Evolutionary conservation across 2,888 invertebrate species (phyloP), one percentile per base, ranked within the genome.

Genomic region (Conops quadrifasciatus): DNA sequence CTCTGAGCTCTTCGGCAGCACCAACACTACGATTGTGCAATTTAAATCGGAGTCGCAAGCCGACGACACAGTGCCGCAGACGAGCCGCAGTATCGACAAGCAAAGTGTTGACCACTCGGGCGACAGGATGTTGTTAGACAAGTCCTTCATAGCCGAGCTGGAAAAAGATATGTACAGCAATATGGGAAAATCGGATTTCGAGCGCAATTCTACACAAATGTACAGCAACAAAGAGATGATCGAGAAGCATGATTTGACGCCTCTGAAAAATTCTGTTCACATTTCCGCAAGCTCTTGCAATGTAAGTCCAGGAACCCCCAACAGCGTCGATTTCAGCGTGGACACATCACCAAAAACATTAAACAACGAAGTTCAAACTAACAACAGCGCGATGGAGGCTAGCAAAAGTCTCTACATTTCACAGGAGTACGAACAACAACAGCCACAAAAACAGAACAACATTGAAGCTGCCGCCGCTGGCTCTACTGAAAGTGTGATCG

Each of bases 91-190:
- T 11, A 64, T 85, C 49, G 81, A 86, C n/a, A 78, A 0, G 76
- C 67, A 28, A 69, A 2, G 11, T 51, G 16, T 15, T 11, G 2
- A 74, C 58, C 13, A 63, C 5, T 5, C 45, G n/a, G n/a, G 24
- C 0, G 85, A 87, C 1, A 87, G 87, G 72, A 78, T 82, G 21
- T 86, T 88, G 77, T 81, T 90, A 21, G 89, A 90, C 79, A 87
- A 89, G 11, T 88, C 87, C 19, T 91, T 92, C 74, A 86, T 91
- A 49, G 89, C 89, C 0, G 91, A 91, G 78, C 81, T 92, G 64
- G 92, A 92, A 80, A 91, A 90, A 76, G 89, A 89, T 77, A 84
- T 91, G 80, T 86, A 85, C 74, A 82, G 80, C 70, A 78, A 78
- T 66, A 79, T 80, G 67, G 81, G 82, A 3, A 84, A 83, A 71